Conservation (phyloP, 2,113 vertebrate species). For the Dinomys branickii region DNA sequence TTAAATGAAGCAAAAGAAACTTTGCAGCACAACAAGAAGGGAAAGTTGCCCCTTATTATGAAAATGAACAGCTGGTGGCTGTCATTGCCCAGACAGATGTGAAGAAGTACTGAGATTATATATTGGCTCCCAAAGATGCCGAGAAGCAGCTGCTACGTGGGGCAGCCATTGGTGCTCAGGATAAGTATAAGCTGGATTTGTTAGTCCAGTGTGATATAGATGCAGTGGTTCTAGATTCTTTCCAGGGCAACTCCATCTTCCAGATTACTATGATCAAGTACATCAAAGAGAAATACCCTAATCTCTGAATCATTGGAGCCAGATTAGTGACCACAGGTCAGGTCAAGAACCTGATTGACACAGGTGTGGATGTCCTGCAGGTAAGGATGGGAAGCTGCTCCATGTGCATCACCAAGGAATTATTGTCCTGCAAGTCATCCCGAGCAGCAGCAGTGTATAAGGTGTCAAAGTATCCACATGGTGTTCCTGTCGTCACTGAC, state of each 20-base stretch:
- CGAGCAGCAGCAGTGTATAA: conserved; percentile 99
- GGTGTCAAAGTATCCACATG: conserved; percentile 95
- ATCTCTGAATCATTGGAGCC: conserved; percentile 95
- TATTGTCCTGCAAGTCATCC: conserved; percentile 95
- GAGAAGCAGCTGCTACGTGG: conserved; percentile 99
- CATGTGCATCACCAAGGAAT: conserved; percentile 99
- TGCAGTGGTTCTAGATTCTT: conserved; percentile 95
- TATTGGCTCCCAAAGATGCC: conserved; percentile 95
- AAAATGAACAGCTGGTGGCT: conserved; percentile 93
- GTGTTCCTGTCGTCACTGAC: conserved; percentile 95
- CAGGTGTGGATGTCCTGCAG: conserved; percentile 93
- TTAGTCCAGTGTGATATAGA: conserved; percentile 95
- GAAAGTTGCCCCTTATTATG: conserved; percentile 96
- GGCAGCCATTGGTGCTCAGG: conserved; percentile 95
- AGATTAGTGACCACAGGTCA: conserved; percentile 98
- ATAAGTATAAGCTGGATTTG: conserved; percentile 95
- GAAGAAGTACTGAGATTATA: conserved; percentile 98
- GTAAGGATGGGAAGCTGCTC: conserved; percentile 99
- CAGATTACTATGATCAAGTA: conserved; percentile 99
- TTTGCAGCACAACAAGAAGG: conserved; percentile 98
- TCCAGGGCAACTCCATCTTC: conserved; percentile 97
- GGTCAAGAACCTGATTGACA: conserved; percentile 98
- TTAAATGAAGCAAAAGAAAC: conserved; percentile 98
- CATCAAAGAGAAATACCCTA: conserved; percentile 95
- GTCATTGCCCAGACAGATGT: conserved; percentile 98